phyloP scores from a whole-genome alignment of 2,113 vertebrate genomes.

The Cololabis saira region DNA sequence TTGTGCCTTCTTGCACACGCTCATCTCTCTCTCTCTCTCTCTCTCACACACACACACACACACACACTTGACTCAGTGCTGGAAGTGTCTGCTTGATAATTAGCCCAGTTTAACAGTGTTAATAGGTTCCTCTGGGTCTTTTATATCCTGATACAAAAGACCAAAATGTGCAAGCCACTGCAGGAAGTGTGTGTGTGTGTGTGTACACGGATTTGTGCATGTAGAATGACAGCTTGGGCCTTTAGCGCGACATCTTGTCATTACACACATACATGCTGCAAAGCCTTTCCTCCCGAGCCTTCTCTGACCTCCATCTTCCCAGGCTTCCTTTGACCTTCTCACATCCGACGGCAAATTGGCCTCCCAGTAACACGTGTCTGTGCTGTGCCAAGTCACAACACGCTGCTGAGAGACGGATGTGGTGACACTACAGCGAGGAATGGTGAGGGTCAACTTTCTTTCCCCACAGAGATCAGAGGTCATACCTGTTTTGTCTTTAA shows the following conservation, averaged over 20 bases:
- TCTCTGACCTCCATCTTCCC: constrained; percentile 14
- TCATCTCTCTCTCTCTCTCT: background rate
- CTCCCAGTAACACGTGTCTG: background rate
- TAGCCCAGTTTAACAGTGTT: constrained; percentile 72
- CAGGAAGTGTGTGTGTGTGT: background rate
- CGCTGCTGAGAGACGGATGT: background rate
- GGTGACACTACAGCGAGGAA: constrained; percentile 2
- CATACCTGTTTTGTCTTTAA: constrained; percentile 29
- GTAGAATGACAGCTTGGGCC: constrained; percentile 25
- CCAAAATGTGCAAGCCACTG: constrained; percentile 39
- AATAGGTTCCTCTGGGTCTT: constrained; percentile 60
- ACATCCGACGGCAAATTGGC: constrained; percentile 33
- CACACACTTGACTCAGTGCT: constrained; percentile 21
- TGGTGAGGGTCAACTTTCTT: constrained; percentile 27
- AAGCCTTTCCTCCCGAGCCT: constrained; percentile 31
- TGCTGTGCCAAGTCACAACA: constrained; percentile 5
- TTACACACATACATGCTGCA: constrained; percentile 27
- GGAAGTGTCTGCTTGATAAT: constrained; percentile 59
- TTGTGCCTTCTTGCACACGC: constrained; percentile 4
- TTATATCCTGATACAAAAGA: constrained; percentile 37
- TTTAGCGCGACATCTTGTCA: constrained; percentile 10
- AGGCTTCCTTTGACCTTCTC: constrained; percentile 22
- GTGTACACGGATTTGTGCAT: constrained; percentile 13
- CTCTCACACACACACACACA: constrained; percentile 1
- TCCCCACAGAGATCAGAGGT: constrained; percentile 34